Percentiles rank a stretch among this genome's conserved stretches.
These are phyloP conservation scores for Astreopora myriophthalma DNA, from an alignment of 64 coral and sea anemone genomes.

Conservation along the genomic window DNA sequence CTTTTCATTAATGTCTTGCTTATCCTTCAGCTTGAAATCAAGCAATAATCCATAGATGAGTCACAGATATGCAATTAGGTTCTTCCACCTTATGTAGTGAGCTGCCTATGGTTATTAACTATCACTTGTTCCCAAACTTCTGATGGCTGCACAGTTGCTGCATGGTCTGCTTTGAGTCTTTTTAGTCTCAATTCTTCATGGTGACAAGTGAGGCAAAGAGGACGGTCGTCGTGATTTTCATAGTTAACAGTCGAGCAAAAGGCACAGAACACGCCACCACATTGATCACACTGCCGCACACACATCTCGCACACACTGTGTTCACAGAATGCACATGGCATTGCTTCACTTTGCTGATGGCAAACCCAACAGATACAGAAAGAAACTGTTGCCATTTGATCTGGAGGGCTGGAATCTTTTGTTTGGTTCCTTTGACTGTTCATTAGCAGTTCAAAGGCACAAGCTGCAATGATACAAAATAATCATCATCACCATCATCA, in stretches of 20 bases:
- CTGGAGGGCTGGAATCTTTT: background rate
- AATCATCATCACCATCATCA: background rate
- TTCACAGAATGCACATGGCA: constrained; percentile 96
- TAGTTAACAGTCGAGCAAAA: constrained; percentile 92
- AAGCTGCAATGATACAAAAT: constrained; percentile 21
- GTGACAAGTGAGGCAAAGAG: constrained; percentile 86
- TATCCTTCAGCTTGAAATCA: too few species aligned
- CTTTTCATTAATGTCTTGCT: too few species aligned
- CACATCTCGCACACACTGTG: constrained; percentile 90
- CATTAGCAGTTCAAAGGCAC: constrained; percentile 83
- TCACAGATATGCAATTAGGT: background rate
- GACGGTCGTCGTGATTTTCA: constrained; percentile 74
- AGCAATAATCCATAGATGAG: background rate
- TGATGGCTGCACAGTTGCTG: background rate
- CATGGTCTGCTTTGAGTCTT: constrained; percentile 36
- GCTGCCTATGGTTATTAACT: background rate
- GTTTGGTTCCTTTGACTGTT: constrained; percentile 57
- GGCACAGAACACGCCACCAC: constrained; percentile 87
- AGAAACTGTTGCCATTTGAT: background rate
- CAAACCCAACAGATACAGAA: constrained; percentile 85
- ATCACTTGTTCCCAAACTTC: background rate
- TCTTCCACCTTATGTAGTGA: background rate
- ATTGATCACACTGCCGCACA: constrained; percentile 84
- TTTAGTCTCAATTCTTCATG: constrained; percentile 64
- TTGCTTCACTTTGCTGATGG: constrained; percentile 48